Evolutionary conservation across 2,888 invertebrate species (phyloP), one percentile per base, ranked within the genome.

Genomic region (Phaonia tiefii): DNA sequence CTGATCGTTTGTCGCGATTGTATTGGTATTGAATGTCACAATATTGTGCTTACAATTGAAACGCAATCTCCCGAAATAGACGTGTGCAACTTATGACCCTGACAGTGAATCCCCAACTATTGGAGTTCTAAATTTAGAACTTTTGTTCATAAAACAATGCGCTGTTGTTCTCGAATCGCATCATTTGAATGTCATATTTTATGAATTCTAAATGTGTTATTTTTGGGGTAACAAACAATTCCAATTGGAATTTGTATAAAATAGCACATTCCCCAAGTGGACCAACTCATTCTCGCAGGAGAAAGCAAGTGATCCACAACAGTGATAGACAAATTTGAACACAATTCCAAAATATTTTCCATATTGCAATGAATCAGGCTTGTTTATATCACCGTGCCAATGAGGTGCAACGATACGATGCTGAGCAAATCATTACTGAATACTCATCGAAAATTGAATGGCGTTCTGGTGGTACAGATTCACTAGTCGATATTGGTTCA

Each of bases 401-500:
- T 88, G 92, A 91, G 66, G 89, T 96, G 72, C 96, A 96, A 88
- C 93, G 93, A 81, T 92, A 93, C 22, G 95, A 95, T 86, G 93
- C 94, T 8, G 87, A 92, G 1, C 92, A 93, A 79, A 92, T 94
- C 63, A 92, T 94, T 42, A 93, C 95, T 86, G 95, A 93, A 87
- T 84, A 92, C 84, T 90, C 92, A 93, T 79, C 95, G 94, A 76
- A 79, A 13, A 49, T 95, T 37, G 91, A 92, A 79, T 94, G 94
- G 94, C 91, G 91, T 69, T 85, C 88, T 13, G 90, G 91, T 66
- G 92, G 91, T 0, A 89, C 91, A 11, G 92, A 92, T 67, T 89
- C 89, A n/a, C 88, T 94, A 44, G 85, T 95, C 75, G 96, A 96
- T 85, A 92, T 96, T 46, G 96, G 96, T 0, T 95, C 94, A 80